Base-by-base conservation (phyloP, 2,113 vertebrate genomes). In the Corythaixoides concolor region DNA sequence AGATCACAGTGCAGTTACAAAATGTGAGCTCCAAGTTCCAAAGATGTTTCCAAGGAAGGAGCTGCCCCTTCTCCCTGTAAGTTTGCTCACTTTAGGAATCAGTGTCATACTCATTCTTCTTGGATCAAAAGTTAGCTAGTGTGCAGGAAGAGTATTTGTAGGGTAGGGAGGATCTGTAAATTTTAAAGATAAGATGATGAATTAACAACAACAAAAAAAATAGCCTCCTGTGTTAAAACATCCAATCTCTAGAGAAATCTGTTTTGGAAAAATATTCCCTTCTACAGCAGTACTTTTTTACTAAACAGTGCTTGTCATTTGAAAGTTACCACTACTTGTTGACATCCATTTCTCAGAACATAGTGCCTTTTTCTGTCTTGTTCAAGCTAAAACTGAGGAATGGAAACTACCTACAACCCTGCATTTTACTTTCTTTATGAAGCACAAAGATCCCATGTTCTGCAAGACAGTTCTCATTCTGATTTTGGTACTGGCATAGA, bases 401-500 rank as follows among this genome's bases (percentile, higher is more conserved):
- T 32, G 33, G 80, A 93, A 96, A 95, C 69, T 35, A 3, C n/a
- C 37, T 80, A 81, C 84, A 89, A 0, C 14, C 28, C 33, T 69
- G 32, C 26, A n/a, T 75, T 95, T 96, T 79, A 87, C 91, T 95
- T 95, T 88, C 86, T 66, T 74, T 86, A 84, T 74, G 55, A 93
- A 91, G 76, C 2, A 11, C 21, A 58, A 85, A 74, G n/a, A n/a
- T 4, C 12, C 33, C 50, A 59, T 22, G 56, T 89, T 92, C 76
- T 89, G 47, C 68, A 95, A 66, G 58, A 60, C 32, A 84, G 26
- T 64, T 97, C 73, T 87, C 55, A 47, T 39, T 92, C 75, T 91
- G 75, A 84, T 45, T 69, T 4, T 5, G 15, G 19, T 53, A 16
- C 59, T 85, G 43, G 52, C 33, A 49, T 2, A 55, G 15, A 79